Conservation (phyloP, 2,888 invertebrate genomes). For the Hydrotaea cyrtoneurina region DNA sequence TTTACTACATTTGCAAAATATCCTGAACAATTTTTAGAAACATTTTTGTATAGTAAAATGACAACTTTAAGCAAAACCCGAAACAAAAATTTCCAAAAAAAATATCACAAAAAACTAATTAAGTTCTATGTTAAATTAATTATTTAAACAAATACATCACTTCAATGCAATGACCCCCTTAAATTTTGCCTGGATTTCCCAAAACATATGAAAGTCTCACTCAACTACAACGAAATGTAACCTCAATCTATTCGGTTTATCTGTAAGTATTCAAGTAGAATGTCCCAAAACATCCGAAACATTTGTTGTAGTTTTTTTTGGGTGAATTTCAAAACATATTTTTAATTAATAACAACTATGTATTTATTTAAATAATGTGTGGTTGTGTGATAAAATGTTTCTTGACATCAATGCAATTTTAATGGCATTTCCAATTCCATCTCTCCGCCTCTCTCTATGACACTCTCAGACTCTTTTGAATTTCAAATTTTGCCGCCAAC, state of each 20-base stretch:
- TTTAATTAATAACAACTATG: background rate
- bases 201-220: too few relatives aligned
- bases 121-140: too few relatives aligned
- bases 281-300: background rate
- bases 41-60: too few relatives aligned
- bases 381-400: background rate
- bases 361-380: slow-evolving; percentile 18
- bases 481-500: background rate
- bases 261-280: background rate
- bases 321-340: background rate
- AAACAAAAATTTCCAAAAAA: too few relatives aligned
- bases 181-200: too few relatives aligned
- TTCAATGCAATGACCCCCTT: too few relatives aligned
- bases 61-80: too few relatives aligned
- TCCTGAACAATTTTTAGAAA: too few relatives aligned
- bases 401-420: slow-evolving; percentile 16
- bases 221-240: too few relatives aligned
- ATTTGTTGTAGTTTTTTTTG: background rate
- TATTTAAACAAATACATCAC: too few relatives aligned
- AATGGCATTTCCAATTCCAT: slow-evolving; percentile 6
- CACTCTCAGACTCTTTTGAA: background rate
- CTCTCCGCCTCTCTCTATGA: background rate
- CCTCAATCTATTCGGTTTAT: background rate
- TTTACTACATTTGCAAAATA: too few relatives aligned
- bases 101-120: too few relatives aligned